phyloP scores from a whole-genome alignment of 2,888 invertebrate species.

The Bugulina stolonifera region DNA sequence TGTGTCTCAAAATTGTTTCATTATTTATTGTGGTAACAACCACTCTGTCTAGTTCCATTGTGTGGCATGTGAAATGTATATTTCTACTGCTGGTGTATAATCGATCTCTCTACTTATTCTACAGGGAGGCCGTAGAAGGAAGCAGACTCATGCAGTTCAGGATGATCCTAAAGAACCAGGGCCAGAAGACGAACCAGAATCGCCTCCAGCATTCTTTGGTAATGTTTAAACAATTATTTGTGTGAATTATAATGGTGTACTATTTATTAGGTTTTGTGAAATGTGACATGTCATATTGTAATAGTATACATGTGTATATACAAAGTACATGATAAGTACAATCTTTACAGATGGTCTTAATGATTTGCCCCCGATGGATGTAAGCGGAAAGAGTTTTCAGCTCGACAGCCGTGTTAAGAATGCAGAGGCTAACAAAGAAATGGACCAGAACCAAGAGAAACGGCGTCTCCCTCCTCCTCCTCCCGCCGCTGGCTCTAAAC shows the following conservation, averaged over 20 bases:
- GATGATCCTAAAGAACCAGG: background rate
- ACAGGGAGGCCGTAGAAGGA: background rate
- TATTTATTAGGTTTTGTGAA: no score
- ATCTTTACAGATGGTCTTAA: constrained; percentile 13
- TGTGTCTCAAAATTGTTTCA: no score
- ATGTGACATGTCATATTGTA: no score
- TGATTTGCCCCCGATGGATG: constrained; percentile 20
- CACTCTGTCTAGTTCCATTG: no score
- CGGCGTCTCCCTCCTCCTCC: background rate
- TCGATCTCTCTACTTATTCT: no score
- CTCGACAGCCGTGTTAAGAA: background rate
- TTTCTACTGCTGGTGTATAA: no score
- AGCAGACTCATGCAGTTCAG: background rate
- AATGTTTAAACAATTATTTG: no score
- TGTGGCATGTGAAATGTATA: no score
- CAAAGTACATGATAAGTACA: no score
- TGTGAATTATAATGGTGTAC: no score
- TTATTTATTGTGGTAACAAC: no score
- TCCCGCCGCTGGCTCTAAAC: background rate
- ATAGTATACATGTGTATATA: no score
- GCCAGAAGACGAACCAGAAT: constrained; percentile 1
- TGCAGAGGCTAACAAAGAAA: constrained; percentile 12
- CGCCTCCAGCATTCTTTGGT: constrained; percentile 14
- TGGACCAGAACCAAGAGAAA: background rate
- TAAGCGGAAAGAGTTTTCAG: constrained; percentile 4